Evolutionary conservation across 2,888 invertebrate genomes (phyloP).

Genomic region (Loripinus fragilis): DNA sequence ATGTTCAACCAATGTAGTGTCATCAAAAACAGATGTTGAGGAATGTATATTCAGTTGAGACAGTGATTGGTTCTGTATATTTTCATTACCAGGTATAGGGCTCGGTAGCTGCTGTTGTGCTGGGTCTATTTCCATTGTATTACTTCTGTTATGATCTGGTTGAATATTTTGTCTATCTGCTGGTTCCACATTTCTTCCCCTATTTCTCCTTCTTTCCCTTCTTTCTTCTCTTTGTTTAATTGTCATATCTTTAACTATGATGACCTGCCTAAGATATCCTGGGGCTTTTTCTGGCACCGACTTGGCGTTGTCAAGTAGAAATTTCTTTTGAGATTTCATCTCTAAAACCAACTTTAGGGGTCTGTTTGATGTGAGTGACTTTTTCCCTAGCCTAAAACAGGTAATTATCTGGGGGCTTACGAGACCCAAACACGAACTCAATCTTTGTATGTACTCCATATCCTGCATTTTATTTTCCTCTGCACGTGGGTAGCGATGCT

Average conservation of each 20-base stretch:
- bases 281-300: not conserved
- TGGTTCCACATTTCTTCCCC: not conserved
- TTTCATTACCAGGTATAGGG: not conserved
- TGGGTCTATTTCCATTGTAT: not conserved
- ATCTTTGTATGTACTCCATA: not conserved
- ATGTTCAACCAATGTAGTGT: not conserved
- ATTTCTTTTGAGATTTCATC: constrained; percentile 3
- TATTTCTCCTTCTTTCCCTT: not conserved
- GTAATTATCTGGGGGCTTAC: not conserved
- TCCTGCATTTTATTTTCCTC: not conserved
- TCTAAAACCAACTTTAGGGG: not conserved
- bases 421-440: not conserved
- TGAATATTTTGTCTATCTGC: not conserved
- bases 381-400: not conserved
- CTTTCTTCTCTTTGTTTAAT: constrained; percentile 1
- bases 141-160: not conserved
- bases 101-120: not conserved
- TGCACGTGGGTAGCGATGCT: not conserved
- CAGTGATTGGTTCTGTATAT: not conserved
- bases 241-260: not conserved
- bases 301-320: not conserved
- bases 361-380: not conserved
- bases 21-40: not conserved
- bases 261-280: not conserved
- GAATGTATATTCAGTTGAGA: not conserved